Percentiles rank a stretch among this genome's conserved stretches.
These are phyloP conservation scores for Actinia tenebrosa DNA, from an alignment of 64 coral and sea anemone species.

Conservation along the genomic window DNA sequence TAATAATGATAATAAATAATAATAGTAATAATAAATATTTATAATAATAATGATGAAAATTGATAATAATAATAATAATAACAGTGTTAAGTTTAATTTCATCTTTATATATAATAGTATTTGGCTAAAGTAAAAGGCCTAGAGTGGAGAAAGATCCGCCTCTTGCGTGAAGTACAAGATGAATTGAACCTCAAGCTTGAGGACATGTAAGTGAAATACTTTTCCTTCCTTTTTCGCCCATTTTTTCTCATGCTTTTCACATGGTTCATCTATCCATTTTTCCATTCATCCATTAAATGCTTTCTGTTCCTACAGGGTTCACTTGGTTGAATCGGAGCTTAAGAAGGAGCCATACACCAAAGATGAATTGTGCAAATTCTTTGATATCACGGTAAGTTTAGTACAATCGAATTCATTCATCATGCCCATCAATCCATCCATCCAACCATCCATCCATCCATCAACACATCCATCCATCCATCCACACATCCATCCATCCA, in stretches of 20 bases:
- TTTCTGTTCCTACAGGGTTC: slow-evolving; percentile 32
- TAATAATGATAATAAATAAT: too few relatives aligned
- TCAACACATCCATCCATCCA: background rate
- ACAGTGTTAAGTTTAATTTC: background rate
- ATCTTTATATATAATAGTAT: slow-evolving; percentile 31
- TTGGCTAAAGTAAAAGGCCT: slow-evolving; percentile 74
- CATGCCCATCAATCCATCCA: too few relatives aligned
- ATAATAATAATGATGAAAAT: too few relatives aligned
- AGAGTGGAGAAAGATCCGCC: slow-evolving; percentile 67
- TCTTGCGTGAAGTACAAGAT: slow-evolving; percentile 80
- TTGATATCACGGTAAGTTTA: slow-evolving; percentile 61
- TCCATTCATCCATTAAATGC: background rate
- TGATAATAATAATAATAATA: too few relatives aligned
- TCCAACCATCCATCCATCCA: background rate
- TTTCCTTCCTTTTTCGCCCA: too few relatives aligned
- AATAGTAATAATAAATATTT: too few relatives aligned
- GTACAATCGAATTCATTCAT: too few relatives aligned
- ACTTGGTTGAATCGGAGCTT: slow-evolving; percentile 53
- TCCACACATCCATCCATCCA: too few relatives aligned
- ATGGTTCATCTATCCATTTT: too few relatives aligned
- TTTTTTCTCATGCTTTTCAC: too few relatives aligned
- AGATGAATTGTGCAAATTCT: slow-evolving; percentile 80
- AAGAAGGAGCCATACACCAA: slow-evolving; percentile 70
- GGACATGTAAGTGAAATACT: slow-evolving; percentile 62
- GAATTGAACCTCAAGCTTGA: slow-evolving; percentile 49